These are phyloP conservation scores for Leguminivora glycinivorella DNA, from an alignment of 1,140 invertebrate genomes.

Conservation along the genomic window DNA sequence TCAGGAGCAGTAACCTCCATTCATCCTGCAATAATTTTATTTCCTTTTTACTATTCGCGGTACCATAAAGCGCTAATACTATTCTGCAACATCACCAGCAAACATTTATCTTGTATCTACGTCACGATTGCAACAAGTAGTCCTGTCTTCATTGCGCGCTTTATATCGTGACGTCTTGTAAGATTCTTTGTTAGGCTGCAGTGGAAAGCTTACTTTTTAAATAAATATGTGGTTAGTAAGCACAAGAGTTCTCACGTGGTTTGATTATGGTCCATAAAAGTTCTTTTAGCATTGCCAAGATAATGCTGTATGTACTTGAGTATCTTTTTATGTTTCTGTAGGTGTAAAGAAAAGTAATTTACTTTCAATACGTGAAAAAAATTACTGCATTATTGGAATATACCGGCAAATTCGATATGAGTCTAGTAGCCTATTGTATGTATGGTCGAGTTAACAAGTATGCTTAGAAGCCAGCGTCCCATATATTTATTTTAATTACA, in stretches of 20 bases:
- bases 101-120: background rate
- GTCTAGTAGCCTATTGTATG: too few relatives aligned
- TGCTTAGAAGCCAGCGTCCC: too few relatives aligned
- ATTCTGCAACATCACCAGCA: background rate
- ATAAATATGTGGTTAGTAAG: background rate
- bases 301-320: background rate
- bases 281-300: background rate
- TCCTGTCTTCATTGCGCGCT: background rate
- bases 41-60: slow-evolving; percentile 19
- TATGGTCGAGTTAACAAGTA: too few relatives aligned
- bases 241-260: slow-evolving; percentile 3
- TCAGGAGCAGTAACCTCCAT: slow-evolving; percentile 8
- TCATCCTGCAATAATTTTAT: slow-evolving; percentile 1
- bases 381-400: background rate
- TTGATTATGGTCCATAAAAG: slow-evolving; percentile 9
- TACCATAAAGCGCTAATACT: slow-evolving; percentile 9
- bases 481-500: too few relatives aligned
- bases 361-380: background rate
- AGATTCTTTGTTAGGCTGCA: background rate
- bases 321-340: background rate
- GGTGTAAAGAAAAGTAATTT: slow-evolving; percentile 15
- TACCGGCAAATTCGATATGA: too few relatives aligned
- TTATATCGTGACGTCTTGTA: background rate
- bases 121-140: background rate
- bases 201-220: background rate